phyloP scores from a whole-genome alignment of 1,140 invertebrate genomes.

The Tetramorium alpestre region DNA sequence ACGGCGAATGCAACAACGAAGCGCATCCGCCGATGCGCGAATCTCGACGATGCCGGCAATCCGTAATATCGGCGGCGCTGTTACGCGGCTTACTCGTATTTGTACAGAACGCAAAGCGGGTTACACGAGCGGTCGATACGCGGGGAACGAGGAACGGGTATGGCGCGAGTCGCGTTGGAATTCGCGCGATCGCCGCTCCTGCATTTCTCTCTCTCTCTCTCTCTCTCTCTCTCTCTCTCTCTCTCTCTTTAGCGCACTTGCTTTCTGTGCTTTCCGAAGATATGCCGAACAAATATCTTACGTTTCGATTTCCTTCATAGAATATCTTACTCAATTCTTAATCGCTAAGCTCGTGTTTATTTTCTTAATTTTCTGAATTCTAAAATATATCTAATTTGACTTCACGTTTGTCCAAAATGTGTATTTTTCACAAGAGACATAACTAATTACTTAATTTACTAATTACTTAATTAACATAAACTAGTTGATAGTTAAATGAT shows the following conservation, averaged over 20 bases:
- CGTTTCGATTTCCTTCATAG: background rate
- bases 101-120: slow-evolving; percentile 58
- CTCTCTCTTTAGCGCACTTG: background rate
- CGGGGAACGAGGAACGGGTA: slow-evolving; percentile 18
- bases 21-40: slow-evolving; percentile 52
- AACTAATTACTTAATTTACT: too few relatives aligned
- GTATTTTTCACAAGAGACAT: too few relatives aligned
- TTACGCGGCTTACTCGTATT: slow-evolving; percentile 63
- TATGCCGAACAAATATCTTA: background rate
- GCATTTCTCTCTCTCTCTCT: background rate
- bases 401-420: background rate
- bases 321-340: background rate
- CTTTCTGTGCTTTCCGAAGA: background rate
- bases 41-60: slow-evolving; percentile 54
- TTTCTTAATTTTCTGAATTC: background rate
- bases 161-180: slow-evolving; percentile 62
- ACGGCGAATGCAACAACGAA: slow-evolving; percentile 61
- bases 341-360: background rate
- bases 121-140: slow-evolving; percentile 39
- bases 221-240: background rate
- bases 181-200: slow-evolving; percentile 60
- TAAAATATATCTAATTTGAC: background rate
- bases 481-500: background rate
- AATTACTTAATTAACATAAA: too few relatives aligned
- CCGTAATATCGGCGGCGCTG: slow-evolving; percentile 67